A percentile compares a stretch with the other conserved stretches of the same genome.
phyloP scores from a whole-genome alignment of 2,888 invertebrate genomes.

The Allolobophora icterica region DNA sequence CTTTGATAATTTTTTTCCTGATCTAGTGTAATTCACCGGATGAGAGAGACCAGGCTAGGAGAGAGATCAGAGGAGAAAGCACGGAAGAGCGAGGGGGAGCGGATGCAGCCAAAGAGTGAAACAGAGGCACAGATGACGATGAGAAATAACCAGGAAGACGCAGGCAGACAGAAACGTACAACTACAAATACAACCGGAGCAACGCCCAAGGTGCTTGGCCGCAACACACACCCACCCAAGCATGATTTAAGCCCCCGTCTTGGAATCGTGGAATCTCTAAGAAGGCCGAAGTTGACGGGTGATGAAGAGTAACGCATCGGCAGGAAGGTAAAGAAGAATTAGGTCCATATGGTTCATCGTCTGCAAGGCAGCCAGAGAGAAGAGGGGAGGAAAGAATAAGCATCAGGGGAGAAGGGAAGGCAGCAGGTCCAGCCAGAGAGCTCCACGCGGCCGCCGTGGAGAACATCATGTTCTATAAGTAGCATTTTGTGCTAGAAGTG shows the following conservation, averaged over 20 bases:
- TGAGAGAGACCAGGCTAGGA: not conserved
- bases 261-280: not conserved
- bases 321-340: not conserved
- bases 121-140: not conserved
- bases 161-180: not conserved
- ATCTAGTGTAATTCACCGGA: not conserved
- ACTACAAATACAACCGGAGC: not conserved
- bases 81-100: too few relatives aligned
- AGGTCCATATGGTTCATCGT: not conserved
- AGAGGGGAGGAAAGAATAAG: not conserved
- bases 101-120: not conserved
- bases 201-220: not conserved
- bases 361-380: not conserved
- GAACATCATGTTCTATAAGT: slow-evolving; percentile 10
- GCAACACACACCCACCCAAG: not conserved
- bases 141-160: too few relatives aligned
- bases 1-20: not conserved
- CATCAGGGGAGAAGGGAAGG: not conserved
- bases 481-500: not conserved
- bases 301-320: not conserved
- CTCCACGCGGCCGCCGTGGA: not conserved
- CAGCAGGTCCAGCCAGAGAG: not conserved
- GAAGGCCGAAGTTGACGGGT: not conserved
- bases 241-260: not conserved
- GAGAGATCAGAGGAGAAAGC: too few relatives aligned